Conservation (phyloP, 2,113 vertebrate genomes). For the Bubalus kerabau region DNA sequence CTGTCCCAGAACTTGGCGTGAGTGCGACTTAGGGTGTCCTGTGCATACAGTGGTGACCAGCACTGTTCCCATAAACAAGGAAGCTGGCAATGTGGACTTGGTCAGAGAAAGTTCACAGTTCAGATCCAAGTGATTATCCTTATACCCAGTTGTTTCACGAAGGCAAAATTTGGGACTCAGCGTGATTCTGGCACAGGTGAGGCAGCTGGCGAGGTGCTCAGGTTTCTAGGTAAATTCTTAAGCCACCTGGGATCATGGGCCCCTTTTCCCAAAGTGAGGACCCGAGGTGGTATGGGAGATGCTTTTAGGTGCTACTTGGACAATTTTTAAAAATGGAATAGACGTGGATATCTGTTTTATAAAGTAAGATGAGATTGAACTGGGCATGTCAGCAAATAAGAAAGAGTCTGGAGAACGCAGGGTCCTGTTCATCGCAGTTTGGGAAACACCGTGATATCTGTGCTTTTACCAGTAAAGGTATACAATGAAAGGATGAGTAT, state of each 20-base stretch:
- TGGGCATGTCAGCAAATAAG: neutral
- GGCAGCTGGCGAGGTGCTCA: neutral
- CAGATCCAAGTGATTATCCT: neutral
- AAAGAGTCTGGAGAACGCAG: neutral
- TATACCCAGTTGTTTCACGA: neutral
- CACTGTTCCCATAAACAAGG: neutral
- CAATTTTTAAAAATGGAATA: neutral
- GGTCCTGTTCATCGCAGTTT: accelerated
- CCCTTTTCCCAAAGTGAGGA: neutral
- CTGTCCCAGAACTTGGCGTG: neutral
- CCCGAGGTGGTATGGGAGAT: accelerated
- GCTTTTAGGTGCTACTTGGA: neutral
- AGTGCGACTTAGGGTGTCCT: accelerated
- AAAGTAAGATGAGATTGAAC: neutral
- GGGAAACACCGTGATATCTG: neutral
- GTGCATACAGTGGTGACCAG: accelerated
- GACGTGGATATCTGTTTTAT: neutral
- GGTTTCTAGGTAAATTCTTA: too few relatives aligned
- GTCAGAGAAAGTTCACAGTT: neutral
- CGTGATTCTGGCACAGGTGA: neutral
- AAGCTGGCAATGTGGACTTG: neutral
- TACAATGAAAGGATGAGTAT: neutral
- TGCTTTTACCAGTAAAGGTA: neutral
- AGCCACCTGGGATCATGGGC: neutral
- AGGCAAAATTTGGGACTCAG: too few relatives aligned